Evolutionary conservation across 2,113 vertebrate genomes (phyloP).

Genomic region (Pyrgilauda ruficollis): DNA sequence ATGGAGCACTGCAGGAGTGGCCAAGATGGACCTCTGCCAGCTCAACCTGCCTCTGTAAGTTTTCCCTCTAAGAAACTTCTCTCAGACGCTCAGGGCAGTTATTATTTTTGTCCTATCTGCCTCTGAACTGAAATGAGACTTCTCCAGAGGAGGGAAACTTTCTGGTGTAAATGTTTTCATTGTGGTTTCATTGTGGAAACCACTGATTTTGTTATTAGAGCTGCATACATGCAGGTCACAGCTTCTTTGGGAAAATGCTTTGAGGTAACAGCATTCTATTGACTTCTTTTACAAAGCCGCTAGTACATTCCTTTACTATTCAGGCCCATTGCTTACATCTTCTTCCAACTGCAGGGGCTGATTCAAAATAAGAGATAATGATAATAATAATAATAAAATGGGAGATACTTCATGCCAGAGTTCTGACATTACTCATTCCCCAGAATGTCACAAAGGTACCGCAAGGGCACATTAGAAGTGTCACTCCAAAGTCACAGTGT

Average conservation of each 20-base stretch:
- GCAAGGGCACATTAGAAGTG: neutral
- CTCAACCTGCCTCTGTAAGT: neutral
- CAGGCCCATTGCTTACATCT: neutral
- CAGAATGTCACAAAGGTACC: neutral
- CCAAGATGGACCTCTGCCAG: neutral
- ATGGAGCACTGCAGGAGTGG: neutral
- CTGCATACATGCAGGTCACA: neutral
- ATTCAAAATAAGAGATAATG: neutral
- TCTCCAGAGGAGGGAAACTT: neutral
- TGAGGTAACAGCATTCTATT: neutral
- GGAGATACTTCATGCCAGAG: neutral
- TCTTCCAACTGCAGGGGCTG: neutral
- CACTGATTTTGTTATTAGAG: neutral
- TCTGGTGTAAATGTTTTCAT: neutral
- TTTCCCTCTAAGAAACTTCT: neutral
- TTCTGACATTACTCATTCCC: conserved; percentile 46
- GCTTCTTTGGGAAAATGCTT: neutral
- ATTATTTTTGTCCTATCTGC: neutral
- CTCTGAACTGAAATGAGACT: neutral
- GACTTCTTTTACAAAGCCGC: neutral
- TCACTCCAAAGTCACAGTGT: conserved; percentile 53
- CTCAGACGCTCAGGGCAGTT: neutral
- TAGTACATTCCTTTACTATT: neutral
- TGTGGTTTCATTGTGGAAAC: neutral
- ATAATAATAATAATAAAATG: neutral